Base-by-base conservation (phyloP, 1,140 invertebrate species). In the Nylanderia fulva region DNA sequence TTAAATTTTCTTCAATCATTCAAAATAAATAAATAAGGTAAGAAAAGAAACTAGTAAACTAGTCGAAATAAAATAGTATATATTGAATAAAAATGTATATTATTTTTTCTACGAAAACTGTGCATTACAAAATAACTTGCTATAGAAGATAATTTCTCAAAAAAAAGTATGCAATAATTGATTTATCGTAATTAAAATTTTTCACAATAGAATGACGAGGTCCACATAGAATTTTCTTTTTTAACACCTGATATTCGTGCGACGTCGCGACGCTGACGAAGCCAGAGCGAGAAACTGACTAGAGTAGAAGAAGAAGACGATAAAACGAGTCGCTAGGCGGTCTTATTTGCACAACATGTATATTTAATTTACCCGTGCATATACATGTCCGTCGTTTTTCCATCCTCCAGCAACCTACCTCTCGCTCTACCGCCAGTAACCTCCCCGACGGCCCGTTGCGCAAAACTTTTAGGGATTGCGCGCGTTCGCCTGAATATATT, bases 321-420 rank as follows among this genome's bases (percentile, higher is more conserved):
- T 84, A 69, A 27, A 79, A 79, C 58, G 74, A 79, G 64, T 56
- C 36, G 61, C 87, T 80, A 80, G 79, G 54, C 82, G 72, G 69
- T 87, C 88, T 89, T 89, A 90, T 89, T 90, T 89, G 88, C 85
- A 84, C 88, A 66, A 74, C 88, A 83, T 90, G 89, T 90, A 89
- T 90, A 87, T 90, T 90, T 90, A 90, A 90, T 90, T 90, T 85
- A 79, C 27, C 85, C 77, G 66, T 75, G 86, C 88, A 85, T 90
- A 90, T 86, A 90, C 86, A 90, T 77, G 85, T 45, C 48, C 61
- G 64, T 52, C 83, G 66, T 66, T 90, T 90, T 89, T 83, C 84
- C 61, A 58, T 48, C 66, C 36, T 69, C 24, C 45, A 68, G 42
- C 74, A 77, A 82, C 66, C 66, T 33, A 48, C 77, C 52, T 42